These are phyloP conservation scores for mouse (Mus musculus) DNA, from an alignment of 2,113 vertebrate species.

Conservation along the genomic window DNA sequence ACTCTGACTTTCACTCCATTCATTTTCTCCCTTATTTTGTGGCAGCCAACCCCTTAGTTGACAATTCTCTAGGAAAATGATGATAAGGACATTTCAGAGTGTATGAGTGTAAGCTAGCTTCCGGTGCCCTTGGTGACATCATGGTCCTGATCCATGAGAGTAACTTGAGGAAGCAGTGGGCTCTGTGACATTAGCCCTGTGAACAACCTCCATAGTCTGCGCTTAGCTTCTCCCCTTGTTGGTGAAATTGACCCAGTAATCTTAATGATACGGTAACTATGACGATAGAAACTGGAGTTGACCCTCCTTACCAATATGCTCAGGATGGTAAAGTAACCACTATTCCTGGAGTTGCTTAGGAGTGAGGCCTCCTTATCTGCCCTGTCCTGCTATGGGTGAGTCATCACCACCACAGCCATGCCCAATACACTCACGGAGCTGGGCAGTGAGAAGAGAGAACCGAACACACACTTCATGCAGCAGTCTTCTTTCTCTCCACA, in stretches of 20 bases:
- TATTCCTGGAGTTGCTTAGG: neutral
- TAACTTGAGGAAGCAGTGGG: neutral
- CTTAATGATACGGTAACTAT: accelerated
- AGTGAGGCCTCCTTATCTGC: slow-evolving; percentile 41
- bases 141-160: neutral
- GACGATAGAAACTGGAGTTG: neutral
- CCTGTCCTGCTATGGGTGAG: neutral
- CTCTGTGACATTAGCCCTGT: neutral
- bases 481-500: neutral
- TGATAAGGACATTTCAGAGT: neutral
- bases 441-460: neutral
- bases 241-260: neutral
- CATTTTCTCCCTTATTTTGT: neutral
- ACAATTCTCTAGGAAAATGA: neutral
- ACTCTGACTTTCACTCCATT: neutral
- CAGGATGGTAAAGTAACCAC: neutral
- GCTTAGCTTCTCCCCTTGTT: neutral
- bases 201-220: neutral
- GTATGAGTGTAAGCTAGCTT: neutral
- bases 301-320: neutral
- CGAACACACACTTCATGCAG: neutral
- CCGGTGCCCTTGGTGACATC: neutral
- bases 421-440: neutral
- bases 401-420: neutral
- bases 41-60: neutral